Base-by-base conservation (phyloP, 2,888 invertebrate genomes). In the Dinocampus coccinellae region DNA sequence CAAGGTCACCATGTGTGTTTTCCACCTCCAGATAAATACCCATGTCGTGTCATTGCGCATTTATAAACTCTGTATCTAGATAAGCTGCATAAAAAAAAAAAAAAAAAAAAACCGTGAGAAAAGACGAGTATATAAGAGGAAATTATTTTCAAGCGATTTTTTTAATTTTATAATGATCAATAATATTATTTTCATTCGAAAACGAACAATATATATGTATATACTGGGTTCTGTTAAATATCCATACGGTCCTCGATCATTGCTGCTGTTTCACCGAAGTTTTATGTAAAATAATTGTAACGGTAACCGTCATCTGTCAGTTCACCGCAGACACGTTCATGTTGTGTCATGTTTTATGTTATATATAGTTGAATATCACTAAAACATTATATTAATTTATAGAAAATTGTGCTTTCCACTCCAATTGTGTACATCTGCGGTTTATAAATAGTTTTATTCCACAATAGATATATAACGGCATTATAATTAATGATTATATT, bases 281-380 rank as follows among this genome's bases (percentile, higher is more conserved):
- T 60, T 57, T 57, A 66, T 29, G 39, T 24, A 67, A 47, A 69
- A 58, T 75, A 47, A 47, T 47, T 69, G 53, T 73, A 73, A 73
- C 75, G 73, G 75, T 73, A 47, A 47, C 53, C 52, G 64, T 70
- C 73, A 73, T 73, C 73, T 72, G 73, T 73, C 70, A 57, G 63
- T 65, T 60, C 39, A 36, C 60, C n/a, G 66, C 65, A 39, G 29
- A 26, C 66, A 47, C 69, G 47, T 47, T 68, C 29, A 67, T 64
- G 22, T 22, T 42, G 58, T 29, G 60, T 72, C 60, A 60, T 20
- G 20, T 47, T 47, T 47, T 47, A 16, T 47, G 3, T 16, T 3
- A 16, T n/a, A 7, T 16, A 16, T 47, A 47, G 16, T n/a, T n/a
- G n/a, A n/a, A n/a, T n/a, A n/a, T n/a, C n/a, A n/a, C n/a, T 39